Conservation (phyloP, 1,140 invertebrate species). For the Sycophila sp. region DNA sequence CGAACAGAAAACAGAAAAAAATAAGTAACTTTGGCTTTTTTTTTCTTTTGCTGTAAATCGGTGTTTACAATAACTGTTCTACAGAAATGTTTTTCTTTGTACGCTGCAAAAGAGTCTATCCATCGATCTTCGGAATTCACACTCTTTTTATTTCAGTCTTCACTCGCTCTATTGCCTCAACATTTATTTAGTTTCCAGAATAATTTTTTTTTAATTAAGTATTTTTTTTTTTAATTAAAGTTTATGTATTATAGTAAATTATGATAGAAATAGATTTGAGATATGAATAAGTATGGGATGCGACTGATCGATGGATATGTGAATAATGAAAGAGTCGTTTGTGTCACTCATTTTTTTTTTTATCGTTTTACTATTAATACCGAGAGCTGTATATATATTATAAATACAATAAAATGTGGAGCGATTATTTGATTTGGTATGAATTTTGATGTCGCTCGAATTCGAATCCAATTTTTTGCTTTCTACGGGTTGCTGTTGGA, state of each 20-base stretch:
- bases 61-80: neutral
- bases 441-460: constrained; percentile 23
- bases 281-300: neutral
- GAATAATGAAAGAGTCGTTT: neutral
- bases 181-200: too few relatives aligned
- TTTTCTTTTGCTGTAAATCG: neutral
- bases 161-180: too few relatives aligned
- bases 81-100: neutral
- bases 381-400: constrained; percentile 37
- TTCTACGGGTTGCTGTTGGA: constrained; percentile 28
- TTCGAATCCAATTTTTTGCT: constrained; percentile 22
- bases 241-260: neutral
- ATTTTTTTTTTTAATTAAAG: too few relatives aligned
- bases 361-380: too few relatives aligned
- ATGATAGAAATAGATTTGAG: neutral
- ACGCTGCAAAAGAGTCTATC: neutral
- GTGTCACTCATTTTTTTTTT: too few relatives aligned
- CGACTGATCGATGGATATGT: neutral
- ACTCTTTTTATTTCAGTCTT: neutral
- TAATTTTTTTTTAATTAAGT: too few relatives aligned
- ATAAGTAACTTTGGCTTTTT: constrained; percentile 5
- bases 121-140: too few relatives aligned
- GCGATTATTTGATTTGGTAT: neutral
- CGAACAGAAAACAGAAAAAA: constrained; percentile 36
- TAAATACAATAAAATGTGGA: constrained; percentile 3